phyloP scores from a whole-genome alignment of 2,113 vertebrate genomes.

The Helogale parvula region DNA sequence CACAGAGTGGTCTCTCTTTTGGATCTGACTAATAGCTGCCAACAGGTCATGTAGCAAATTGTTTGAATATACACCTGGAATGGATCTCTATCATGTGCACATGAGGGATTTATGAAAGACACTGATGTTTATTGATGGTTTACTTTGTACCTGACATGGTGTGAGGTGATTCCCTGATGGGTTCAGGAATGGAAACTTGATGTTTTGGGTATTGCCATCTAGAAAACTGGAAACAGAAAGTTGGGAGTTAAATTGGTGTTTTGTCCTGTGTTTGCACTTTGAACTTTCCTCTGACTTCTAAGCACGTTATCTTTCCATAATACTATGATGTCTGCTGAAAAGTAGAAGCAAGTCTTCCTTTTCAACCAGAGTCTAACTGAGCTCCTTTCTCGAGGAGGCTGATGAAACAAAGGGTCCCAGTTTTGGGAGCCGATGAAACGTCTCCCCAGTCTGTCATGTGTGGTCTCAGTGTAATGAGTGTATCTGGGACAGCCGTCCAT shows the following conservation, averaged over 20 bases:
- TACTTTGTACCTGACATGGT: not conserved
- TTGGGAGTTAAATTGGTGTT: not conserved
- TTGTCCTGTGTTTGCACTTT: not conserved
- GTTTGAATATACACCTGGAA: not conserved
- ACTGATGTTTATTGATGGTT: not conserved
- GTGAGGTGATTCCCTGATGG: not conserved
- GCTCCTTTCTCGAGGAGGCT: not conserved
- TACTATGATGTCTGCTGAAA: not conserved
- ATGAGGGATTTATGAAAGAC: not conserved
- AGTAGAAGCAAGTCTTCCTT: not conserved
- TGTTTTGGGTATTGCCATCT: not conserved
- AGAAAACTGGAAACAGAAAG: conserved; percentile 22
- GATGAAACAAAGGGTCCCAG: not conserved
- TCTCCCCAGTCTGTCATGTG: not conserved
- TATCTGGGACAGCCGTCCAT: not conserved
- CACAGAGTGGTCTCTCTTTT: not conserved
- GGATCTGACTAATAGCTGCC: not conserved
- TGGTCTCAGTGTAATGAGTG: not conserved
- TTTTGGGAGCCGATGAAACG: not conserved
- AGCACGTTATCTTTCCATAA: not conserved
- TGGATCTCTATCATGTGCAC: not conserved
- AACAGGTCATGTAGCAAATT: not conserved
- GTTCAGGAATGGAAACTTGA: not conserved
- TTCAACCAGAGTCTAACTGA: not conserved
- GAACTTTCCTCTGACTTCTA: not conserved